Conservation (phyloP, 2,888 invertebrate species). For the Nomada ferruginata region DNA sequence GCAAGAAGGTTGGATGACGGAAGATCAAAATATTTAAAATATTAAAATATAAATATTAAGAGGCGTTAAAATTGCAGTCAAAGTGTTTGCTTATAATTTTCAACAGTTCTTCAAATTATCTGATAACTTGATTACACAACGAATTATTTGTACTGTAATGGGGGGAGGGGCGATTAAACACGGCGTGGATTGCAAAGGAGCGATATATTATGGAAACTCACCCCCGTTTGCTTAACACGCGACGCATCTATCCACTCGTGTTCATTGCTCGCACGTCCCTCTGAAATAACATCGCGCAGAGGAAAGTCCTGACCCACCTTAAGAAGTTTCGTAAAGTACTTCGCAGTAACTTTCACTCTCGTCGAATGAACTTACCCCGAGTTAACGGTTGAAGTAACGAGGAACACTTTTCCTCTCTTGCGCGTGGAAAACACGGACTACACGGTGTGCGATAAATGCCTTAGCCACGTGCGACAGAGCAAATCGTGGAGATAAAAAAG, state of each 20-base stretch:
- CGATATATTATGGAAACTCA: constrained; percentile 59
- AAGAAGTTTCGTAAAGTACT: constrained; percentile 74
- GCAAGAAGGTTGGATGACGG: neutral
- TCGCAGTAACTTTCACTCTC: constrained; percentile 74
- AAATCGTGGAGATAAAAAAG: neutral
- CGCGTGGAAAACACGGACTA: constrained; percentile 12
- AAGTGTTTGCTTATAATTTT: neutral
- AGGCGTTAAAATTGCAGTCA: neutral
- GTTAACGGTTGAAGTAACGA: constrained; percentile 74
- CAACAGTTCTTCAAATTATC: neutral
- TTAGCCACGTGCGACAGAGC: neutral
- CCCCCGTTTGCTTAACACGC: constrained; percentile 42
- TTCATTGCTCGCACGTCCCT: constrained; percentile 64
- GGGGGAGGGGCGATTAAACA: neutral
- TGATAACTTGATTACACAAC: neutral
- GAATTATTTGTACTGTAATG: constrained; percentile 1
- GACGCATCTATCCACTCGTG: constrained; percentile 40
- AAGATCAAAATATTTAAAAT: neutral
- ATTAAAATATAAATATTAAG: too few species aligned
- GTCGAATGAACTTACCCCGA: constrained; percentile 70
- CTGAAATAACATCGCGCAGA: constrained; percentile 70
- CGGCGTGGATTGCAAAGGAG: constrained; percentile 1
- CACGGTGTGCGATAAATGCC: constrained; percentile 24
- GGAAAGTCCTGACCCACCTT: constrained; percentile 74
- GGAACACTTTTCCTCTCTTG: constrained; percentile 69